Evolutionary conservation across 2,888 invertebrate species (phyloP).

Genomic region (Drepana falcataria): DNA sequence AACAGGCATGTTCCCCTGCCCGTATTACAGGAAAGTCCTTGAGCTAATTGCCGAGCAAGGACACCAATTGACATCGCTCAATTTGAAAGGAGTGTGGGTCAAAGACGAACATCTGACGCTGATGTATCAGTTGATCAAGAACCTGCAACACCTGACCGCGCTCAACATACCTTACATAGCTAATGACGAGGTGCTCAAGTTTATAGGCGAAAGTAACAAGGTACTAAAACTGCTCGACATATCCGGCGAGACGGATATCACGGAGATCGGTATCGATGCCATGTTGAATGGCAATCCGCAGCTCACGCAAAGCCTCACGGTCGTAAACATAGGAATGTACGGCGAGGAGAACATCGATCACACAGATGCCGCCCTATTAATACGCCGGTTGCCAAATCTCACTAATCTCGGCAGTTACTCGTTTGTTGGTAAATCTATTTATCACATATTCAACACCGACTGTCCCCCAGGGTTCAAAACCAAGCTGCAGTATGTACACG

Average conservation of each 20-base stretch:
- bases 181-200: constrained; percentile 82
- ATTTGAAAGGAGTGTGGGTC: constrained; percentile 86
- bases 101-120: constrained; percentile 83
- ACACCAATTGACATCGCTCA: constrained; percentile 80
- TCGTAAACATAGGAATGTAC: constrained; percentile 83
- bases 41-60: constrained; percentile 82
- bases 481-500: constrained; percentile 83
- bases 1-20: constrained; percentile 84
- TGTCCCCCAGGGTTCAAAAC: constrained; percentile 76
- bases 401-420: constrained; percentile 83
- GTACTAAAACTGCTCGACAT: constrained; percentile 81
- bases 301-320: constrained; percentile 74
- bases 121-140: constrained; percentile 79
- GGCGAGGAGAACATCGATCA: constrained; percentile 84
- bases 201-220: constrained; percentile 75
- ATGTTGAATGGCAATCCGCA: constrained; percentile 75
- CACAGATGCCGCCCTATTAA: constrained; percentile 80
- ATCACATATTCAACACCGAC: constrained; percentile 75
- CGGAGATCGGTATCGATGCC: constrained; percentile 80
- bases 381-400: constrained; percentile 81
- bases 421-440: constrained; percentile 81
- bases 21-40: constrained; percentile 84
- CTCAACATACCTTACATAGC: constrained; percentile 84
- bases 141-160: constrained; percentile 78
- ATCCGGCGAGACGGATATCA: constrained; percentile 84